phyloP scores from a whole-genome alignment of 2,888 invertebrate genomes.

The Sphaerophoria taeniata region DNA sequence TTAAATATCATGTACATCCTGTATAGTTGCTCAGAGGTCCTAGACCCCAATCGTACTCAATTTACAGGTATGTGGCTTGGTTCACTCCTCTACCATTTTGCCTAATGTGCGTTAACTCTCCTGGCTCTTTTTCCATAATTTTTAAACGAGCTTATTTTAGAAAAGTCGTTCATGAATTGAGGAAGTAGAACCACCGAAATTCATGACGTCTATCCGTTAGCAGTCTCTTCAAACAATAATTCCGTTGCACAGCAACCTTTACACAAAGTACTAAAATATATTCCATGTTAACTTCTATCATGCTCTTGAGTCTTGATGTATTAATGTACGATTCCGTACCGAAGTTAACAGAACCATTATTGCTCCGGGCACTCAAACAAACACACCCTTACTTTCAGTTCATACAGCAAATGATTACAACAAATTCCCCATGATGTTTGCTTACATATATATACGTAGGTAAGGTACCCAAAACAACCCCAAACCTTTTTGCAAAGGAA shows the following conservation, averaged over 20 bases:
- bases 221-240: slow-evolving; percentile 8
- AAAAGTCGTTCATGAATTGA: no score
- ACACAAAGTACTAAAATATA: neutral
- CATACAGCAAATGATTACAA: neutral
- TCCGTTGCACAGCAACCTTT: slow-evolving; percentile 14
- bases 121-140: no score
- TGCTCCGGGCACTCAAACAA: neutral
- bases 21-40: no score
- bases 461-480: neutral
- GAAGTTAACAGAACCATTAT: slow-evolving; percentile 4
- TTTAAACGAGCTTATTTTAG: no score
- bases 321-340: neutral
- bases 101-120: no score
- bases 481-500: slow-evolving; percentile 6
- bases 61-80: no score
- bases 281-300: neutral
- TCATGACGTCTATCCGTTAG: neutral
- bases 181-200: neutral
- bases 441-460: slow-evolving; percentile 30
- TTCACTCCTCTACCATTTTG: no score
- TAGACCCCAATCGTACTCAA: no score
- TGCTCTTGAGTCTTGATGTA: slow-evolving; percentile 3
- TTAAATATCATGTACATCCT: no score
- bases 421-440: slow-evolving; percentile 8
- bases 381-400: neutral